Conservation (phyloP, 2,797 vertebrate genomes). For the Sylvia borin region DNA sequence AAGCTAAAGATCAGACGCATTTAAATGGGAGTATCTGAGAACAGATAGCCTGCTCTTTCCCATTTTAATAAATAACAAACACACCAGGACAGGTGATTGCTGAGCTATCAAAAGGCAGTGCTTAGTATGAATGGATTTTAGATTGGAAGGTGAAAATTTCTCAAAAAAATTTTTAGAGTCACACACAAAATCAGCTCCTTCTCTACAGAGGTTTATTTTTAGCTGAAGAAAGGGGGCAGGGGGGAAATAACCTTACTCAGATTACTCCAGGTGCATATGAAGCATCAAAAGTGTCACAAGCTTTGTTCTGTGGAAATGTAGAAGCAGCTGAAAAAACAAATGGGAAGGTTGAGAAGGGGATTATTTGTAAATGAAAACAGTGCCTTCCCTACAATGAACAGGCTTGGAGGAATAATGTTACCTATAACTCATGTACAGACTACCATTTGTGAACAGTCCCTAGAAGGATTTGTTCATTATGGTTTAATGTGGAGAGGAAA, state of each 20-base stretch:
- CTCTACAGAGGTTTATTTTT: background rate
- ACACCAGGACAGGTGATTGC: background rate
- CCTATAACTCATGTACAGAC: background rate
- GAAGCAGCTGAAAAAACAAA: background rate
- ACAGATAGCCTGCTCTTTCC: background rate
- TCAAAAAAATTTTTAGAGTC: background rate
- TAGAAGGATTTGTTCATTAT: background rate
- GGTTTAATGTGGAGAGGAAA: background rate
- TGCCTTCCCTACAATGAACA: background rate
- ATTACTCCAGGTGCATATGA: background rate
- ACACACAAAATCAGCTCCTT: background rate
- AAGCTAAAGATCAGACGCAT: background rate
- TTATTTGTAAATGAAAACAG: background rate
- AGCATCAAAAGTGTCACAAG: background rate
- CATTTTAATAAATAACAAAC: background rate
- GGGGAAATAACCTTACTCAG: background rate
- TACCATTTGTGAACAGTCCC: background rate
- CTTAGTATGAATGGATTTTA: background rate
- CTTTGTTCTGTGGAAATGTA: background rate
- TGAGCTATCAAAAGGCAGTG: background rate
- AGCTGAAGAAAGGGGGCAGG: accelerated
- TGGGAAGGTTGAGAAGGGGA: background rate
- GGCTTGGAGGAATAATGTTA: background rate
- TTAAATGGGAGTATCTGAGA: background rate
- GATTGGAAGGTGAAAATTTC: background rate